phyloP scores from a whole-genome alignment of 2,888 invertebrate genomes.

The Euplagia quadripunctaria region DNA sequence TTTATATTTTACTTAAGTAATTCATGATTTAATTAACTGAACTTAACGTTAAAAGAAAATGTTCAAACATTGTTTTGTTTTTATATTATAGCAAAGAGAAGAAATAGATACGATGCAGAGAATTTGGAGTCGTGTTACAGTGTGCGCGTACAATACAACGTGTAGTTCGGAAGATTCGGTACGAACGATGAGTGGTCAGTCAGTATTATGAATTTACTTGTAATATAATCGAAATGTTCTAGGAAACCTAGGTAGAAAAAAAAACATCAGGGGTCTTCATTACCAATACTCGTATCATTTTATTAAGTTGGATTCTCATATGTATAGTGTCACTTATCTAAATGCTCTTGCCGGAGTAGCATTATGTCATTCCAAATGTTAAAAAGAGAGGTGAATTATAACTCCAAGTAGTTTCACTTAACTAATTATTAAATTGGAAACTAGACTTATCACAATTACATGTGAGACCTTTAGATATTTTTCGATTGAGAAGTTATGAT shows the following conservation, averaged over 20 bases:
- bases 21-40: neutral
- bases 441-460: neutral
- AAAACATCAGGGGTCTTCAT: neutral
- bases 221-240: neutral
- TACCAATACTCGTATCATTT: too few species aligned
- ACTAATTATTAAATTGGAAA: neutral
- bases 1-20: neutral
- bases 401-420: too few species aligned
- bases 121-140: constrained; percentile 81
- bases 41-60: neutral
- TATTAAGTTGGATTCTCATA: too few species aligned
- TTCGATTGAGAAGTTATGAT: too few species aligned
- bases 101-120: constrained; percentile 83
- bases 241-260: neutral
- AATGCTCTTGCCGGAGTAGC: too few species aligned
- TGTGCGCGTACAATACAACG: constrained; percentile 74
- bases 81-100: constrained; percentile 75
- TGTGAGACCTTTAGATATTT: too few species aligned
- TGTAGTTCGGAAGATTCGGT: constrained; percentile 73
- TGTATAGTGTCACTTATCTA: too few species aligned
- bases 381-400: too few species aligned
- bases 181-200: constrained; percentile 80
- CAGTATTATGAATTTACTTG: constrained; percentile 39
- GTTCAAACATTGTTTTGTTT: constrained; percentile 1
- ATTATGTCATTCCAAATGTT: too few species aligned